Base-by-base conservation (phyloP, 2,797 vertebrate species). In the Synanceia verrucosa region DNA sequence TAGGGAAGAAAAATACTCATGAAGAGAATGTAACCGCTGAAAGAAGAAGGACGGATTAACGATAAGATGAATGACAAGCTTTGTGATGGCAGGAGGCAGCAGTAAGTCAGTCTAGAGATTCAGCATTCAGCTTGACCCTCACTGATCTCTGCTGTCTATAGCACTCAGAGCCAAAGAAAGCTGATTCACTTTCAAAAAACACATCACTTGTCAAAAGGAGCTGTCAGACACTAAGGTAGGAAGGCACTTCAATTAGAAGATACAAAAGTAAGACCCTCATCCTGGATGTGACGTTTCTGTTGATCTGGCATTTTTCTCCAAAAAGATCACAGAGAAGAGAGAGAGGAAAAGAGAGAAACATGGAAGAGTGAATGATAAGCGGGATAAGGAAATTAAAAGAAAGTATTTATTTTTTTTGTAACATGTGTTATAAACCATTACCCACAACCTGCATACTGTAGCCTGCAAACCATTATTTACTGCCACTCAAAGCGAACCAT, bases 211-310 rank as follows among this genome's bases (percentile, higher is more conserved):
- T 94, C 91, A 92, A 92, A 92, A 89, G 88, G 82, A 88, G 86
- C 91, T 89, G 89, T 89, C 89, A 90, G 88, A 87, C 82, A 55
- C 90, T 90, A 90, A 90, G 90, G 85, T 75, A 85, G 87, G 80
- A 86, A 92, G 91, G 91, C 90, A 90, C 91, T 91, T 92, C 91
- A 92, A 92, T 94, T 93, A 93, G 86, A 91, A 64, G 73, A 80
- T 83, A 88, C 73, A 86, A 86, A 89, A 88, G 83, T 88, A 85
- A 90, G 81, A 73, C 60, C 50, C 77, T 62, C 76, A 81, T 82
- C 89, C 83, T 87, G 85, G 79, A 90, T 88, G 82, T 93, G 92
- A 93, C 91, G 69, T 82, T 92, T 93, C 84, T 92, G 92, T 90
- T 88, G 87, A 90, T 84, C 85, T 81, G 83, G 90, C 89, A 85